Evolutionary conservation across 2,888 invertebrate genomes (phyloP).

Genomic region (Alitta virens): DNA sequence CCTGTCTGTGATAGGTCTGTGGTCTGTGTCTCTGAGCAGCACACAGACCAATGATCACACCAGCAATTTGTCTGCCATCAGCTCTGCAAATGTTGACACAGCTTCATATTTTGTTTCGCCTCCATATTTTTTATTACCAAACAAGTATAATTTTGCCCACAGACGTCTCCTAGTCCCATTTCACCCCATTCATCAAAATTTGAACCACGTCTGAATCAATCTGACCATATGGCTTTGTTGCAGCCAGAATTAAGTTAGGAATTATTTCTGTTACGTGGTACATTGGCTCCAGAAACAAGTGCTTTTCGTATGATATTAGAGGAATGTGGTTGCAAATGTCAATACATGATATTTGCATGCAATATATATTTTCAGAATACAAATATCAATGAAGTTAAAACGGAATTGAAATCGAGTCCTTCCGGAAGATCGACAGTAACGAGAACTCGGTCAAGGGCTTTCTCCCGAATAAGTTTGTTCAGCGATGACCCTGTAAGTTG

Average conservation of each 20-base stretch:
- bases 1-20: too few species aligned
- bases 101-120: background rate
- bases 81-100: too few species aligned
- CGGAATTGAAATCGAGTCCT: conserved; percentile 17
- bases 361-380: conserved; percentile 22
- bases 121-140: background rate
- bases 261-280: background rate
- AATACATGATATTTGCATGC: too few species aligned
- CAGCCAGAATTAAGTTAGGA: background rate
- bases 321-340: too few species aligned
- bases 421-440: background rate
- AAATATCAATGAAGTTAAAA: conserved; percentile 13
- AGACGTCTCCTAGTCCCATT: background rate
- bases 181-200: too few species aligned
- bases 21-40: too few species aligned
- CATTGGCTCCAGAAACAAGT: too few species aligned
- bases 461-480: conserved; percentile 31
- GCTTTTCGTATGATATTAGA: too few species aligned
- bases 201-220: background rate
- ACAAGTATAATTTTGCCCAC: background rate
- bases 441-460: conserved; percentile 31
- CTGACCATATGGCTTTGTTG: background rate
- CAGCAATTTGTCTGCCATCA: too few species aligned
- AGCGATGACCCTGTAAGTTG: conserved; percentile 34
- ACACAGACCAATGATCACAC: too few species aligned